Evolutionary conservation across 2,888 invertebrate species (phyloP).

Genomic region (Watsonalla cultraria): DNA sequence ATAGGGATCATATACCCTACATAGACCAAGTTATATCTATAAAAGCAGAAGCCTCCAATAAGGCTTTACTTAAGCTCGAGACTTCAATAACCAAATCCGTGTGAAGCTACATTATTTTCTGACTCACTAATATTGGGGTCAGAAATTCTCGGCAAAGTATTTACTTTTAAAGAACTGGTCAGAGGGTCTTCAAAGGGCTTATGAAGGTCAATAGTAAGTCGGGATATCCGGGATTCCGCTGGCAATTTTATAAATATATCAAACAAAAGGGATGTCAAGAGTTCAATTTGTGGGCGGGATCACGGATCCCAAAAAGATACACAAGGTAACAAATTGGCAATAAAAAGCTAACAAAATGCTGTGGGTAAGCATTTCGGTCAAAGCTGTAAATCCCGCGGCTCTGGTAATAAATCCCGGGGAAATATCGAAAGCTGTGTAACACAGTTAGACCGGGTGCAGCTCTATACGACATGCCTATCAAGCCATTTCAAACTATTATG

Average conservation of each 20-base stretch:
- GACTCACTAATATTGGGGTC: background rate
- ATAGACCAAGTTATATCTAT: too few species aligned
- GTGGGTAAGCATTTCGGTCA: slow-evolving; percentile 71
- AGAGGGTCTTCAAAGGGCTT: background rate
- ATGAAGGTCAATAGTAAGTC: background rate
- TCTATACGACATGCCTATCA: background rate
- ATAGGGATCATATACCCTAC: too few species aligned
- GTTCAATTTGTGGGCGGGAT: slow-evolving; percentile 58
- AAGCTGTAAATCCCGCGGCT: slow-evolving; percentile 69
- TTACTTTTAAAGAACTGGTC: background rate
- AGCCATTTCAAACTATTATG: background rate
- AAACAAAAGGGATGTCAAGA: slow-evolving; percentile 24
- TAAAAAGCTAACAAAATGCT: slow-evolving; percentile 74
- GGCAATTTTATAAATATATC: slow-evolving; percentile 24
- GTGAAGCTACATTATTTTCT: background rate
- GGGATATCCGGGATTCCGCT: slow-evolving; percentile 4
- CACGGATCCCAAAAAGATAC: slow-evolving; percentile 64
- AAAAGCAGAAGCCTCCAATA: too few species aligned
- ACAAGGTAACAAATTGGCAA: slow-evolving; percentile 74
- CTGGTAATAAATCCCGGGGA: slow-evolving; percentile 59
- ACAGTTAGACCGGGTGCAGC: slow-evolving; percentile 45
- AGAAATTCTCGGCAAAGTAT: background rate
- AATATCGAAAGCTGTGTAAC: slow-evolving; percentile 68
- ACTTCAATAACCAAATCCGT: background rate
- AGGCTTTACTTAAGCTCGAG: too few species aligned